Evolutionary conservation across 2,797 vertebrate genomes (phyloP).

Genomic region (Rhinoraja longicauda): DNA sequence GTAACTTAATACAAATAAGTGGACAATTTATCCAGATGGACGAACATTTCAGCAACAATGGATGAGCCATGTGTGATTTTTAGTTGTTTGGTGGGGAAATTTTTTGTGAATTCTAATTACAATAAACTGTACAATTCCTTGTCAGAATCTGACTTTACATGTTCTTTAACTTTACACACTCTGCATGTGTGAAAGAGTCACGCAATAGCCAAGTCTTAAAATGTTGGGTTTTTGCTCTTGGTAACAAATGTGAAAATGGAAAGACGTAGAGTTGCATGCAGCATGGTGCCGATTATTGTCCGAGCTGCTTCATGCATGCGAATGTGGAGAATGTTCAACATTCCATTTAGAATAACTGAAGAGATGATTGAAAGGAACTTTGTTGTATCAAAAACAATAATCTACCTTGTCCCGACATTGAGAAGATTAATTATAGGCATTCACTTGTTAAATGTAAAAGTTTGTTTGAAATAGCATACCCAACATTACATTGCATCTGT

Average conservation of each 20-base stretch:
- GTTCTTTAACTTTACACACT: not conserved
- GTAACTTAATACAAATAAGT: slow-evolving; percentile 11
- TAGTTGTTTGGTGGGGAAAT: not conserved
- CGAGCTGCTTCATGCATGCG: not conserved
- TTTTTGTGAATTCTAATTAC: not conserved
- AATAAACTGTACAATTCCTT: not conserved
- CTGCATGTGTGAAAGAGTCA: slow-evolving; percentile 3
- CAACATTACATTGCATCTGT: too few relatives aligned
- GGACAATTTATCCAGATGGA: not conserved
- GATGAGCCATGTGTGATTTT: not conserved
- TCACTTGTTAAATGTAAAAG: slow-evolving; percentile 22
- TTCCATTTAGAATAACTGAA: slow-evolving; percentile 18
- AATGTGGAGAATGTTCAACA: not conserved
- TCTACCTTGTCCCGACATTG: not conserved
- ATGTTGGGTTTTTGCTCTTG: not conserved
- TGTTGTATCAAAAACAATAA: slow-evolving; percentile 7
- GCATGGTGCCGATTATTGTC: not conserved
- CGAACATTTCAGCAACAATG: not conserved
- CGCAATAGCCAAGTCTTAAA: not conserved
- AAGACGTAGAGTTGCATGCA: not conserved
- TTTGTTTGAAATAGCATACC: slow-evolving; percentile 7
- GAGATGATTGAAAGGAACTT: slow-evolving; percentile 5
- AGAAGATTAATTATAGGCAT: slow-evolving; percentile 22
- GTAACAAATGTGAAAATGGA: slow-evolving; percentile 18
- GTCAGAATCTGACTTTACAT: not conserved